Evolutionary conservation across 2,113 vertebrate genomes (phyloP), one percentile per base, ranked within the genome.

Genomic region (Pica pica): DNA sequence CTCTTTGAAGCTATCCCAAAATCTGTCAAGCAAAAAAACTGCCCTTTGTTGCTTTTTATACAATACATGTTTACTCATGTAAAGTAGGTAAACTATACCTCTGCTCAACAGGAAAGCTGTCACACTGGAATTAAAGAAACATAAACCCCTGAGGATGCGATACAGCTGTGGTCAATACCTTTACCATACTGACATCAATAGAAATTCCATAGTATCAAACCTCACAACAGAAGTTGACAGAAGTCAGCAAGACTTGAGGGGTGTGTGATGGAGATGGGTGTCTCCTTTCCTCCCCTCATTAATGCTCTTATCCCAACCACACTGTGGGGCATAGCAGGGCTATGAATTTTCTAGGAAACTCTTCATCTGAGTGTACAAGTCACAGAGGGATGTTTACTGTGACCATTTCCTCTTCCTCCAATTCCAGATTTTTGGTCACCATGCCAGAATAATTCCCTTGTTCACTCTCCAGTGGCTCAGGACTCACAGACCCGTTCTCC

Each of bases 161-260:
- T 27, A 52, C 30, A 20, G 20, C 57, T 35, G 23, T 6, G 21
- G 33, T 16, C 44, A 73, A 13, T 28, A 31, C 6, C 59, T 64
- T 44, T 44, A 33, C 1, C 6, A 39, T 0, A 1, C 42, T 52
- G 49, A 28, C 44, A 81, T 39, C 20, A 42, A 16, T 0, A 78
- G 27, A 65, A 69, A 57, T 35, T n/a, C 42, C 0, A 0, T 35
- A 55, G 46, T 22, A 11, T 19, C 39, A 39, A 64, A 42, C 41
- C 31, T 7, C 53, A 27, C 44, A 69, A 52, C 10, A 52, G 46
- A 49, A 82, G 37, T 7, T 46, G 30, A 26, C 17, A 50, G 42
- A 55, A 35, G 56, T 27, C 20, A 59, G 13, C 18, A 61, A 53
- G 55, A 21, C 26, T 33, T 22, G 19, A 71, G 26, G 13, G 30